Conservation (phyloP, 1,140 invertebrate species). For the Heterodera carotae region DNA sequence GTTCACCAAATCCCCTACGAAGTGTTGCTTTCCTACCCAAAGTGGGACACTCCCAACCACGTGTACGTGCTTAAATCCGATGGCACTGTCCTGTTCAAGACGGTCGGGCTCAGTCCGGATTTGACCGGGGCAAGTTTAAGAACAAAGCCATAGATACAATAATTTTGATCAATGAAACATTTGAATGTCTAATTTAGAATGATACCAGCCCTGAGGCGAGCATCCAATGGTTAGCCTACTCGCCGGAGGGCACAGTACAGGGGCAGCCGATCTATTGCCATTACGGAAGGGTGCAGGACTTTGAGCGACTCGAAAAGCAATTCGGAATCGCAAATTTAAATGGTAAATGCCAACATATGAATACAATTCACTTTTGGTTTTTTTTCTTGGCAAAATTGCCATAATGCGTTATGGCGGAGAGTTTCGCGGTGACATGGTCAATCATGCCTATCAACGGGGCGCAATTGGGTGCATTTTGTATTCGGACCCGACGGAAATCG, state of each 20-base stretch:
- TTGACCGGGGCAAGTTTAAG: not conserved
- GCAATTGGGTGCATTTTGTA: conserved; percentile 60
- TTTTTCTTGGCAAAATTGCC: conserved; percentile 55
- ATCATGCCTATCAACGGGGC: conserved; percentile 43
- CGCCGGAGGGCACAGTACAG: conserved; percentile 48
- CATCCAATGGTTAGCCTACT: conserved; percentile 62
- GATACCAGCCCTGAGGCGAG: conserved; percentile 37
- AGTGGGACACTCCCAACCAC: conserved; percentile 54
- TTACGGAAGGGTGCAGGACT: conserved; percentile 52
- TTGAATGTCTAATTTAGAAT: too few species aligned
- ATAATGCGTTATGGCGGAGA: conserved; percentile 56
- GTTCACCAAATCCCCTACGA: conserved; percentile 57
- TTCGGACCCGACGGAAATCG: conserved; percentile 61
- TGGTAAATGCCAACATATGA: not conserved
- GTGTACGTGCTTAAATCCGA: conserved; percentile 40
- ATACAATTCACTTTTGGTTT: not conserved
- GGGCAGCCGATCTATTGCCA: conserved; percentile 58
- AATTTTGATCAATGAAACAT: too few species aligned
- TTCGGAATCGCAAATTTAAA: not conserved
- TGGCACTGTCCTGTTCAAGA: conserved; percentile 40
- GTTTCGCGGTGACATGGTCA: conserved; percentile 60
- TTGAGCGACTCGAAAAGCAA: conserved; percentile 43
- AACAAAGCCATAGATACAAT: too few species aligned
- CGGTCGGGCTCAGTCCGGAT: conserved; percentile 45
- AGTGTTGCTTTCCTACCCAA: conserved; percentile 56